Evolutionary conservation across 2,888 invertebrate species (phyloP), one percentile per base, ranked within the genome.

Genomic region (Drosophila niveifrons): DNA sequence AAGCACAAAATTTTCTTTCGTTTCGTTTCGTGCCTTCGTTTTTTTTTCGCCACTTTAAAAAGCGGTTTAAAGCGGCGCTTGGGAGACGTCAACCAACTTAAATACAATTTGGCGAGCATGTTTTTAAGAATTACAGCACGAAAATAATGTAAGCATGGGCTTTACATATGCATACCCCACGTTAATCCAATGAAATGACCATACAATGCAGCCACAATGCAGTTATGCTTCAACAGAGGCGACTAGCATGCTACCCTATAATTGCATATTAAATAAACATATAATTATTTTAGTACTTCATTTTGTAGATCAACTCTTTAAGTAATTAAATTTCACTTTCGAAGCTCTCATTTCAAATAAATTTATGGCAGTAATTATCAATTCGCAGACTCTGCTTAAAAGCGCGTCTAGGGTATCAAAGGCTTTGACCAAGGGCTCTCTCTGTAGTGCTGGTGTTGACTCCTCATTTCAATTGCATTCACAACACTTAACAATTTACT

Each of bases 381-480:
- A 28, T 28, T 31, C 11, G 2, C n/a, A 10, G 3, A 9, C 10
- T 2, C 17, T 11, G 15, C 4, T 13, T 17, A 29, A n/a, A 9
- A 34, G 15, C 9, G 18, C 6, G 1, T 11, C 11, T 36, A 75
- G 75, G 67, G 75, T 53, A 75, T 75, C 41, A 58, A 51, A 46
- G 28, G 17, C 11, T 15, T 28, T 29, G 28, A 2, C 17, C n/a
- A 13, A 23, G 34, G 23, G 6, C 23, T 23, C 15, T 23, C 15
- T 53, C 48, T 44, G 10, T n/a, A 7, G 10, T 11, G 3, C 10
- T 43, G 62, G 62, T 51, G 44, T 71, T 72, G 72, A 69, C 74
- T 88, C 68, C 77, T 73, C 75, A 81, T 83, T 88, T 86, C 77
- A 81, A 75, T 86, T 83, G 79, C 84, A 81, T 88, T 83, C 72